Conservation (phyloP, 2,888 invertebrate genomes). For the Cistogaster globosa region DNA sequence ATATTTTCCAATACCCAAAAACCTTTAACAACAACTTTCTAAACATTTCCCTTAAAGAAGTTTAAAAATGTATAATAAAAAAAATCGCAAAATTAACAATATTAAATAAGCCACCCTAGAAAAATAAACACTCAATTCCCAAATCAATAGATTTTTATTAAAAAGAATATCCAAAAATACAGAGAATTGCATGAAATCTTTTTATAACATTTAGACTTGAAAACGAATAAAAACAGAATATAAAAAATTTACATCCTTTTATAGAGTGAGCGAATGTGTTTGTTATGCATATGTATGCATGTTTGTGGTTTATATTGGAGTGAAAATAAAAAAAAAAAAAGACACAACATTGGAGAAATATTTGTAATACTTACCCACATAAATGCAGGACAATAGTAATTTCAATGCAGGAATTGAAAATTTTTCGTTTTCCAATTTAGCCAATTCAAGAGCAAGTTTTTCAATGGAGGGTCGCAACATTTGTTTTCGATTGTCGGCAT, state of each 20-base stretch:
- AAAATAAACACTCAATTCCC: slow-evolving; percentile 59
- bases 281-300: not conserved
- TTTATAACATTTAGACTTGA: slow-evolving; percentile 42
- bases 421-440: slow-evolving; percentile 88
- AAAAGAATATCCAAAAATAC: slow-evolving; percentile 19
- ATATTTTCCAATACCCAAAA: too few relatives aligned
- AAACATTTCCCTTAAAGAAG: too few relatives aligned
- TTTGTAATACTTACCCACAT: slow-evolving; percentile 85
- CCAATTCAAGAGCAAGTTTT: slow-evolving; percentile 87
- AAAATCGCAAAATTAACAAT: slow-evolving; percentile 21
- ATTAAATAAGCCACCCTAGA: slow-evolving; percentile 32
- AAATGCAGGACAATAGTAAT: slow-evolving; percentile 90
- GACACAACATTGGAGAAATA: slow-evolving; percentile 40
- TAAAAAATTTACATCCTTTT: not conserved
- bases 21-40: too few relatives aligned
- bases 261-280: slow-evolving; percentile 11
- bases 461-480: slow-evolving; percentile 86
- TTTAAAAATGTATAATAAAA: too few relatives aligned
- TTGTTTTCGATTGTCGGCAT: slow-evolving; percentile 78
- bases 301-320: not conserved
- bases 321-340: slow-evolving; percentile 14
- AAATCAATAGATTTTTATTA: slow-evolving; percentile 64
- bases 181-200: slow-evolving; percentile 36
- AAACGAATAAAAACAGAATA: not conserved
- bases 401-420: slow-evolving; percentile 89